Evolutionary conservation across 2,797 vertebrate species (phyloP).

Genomic region (Falco columbarius): DNA sequence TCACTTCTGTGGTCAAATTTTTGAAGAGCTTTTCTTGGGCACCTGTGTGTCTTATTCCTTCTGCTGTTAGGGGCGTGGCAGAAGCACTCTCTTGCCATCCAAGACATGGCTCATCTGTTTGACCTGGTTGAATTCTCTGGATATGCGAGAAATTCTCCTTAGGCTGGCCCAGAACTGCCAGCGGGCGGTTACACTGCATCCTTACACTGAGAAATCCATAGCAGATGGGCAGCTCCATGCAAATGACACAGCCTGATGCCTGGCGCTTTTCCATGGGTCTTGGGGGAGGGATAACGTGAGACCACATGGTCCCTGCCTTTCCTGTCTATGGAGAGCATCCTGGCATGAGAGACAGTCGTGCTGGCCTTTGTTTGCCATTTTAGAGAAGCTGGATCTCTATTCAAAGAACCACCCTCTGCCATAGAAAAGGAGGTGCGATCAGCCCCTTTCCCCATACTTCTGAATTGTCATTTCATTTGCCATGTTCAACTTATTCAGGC

Average conservation of each 20-base stretch:
- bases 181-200: not conserved
- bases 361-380: not conserved
- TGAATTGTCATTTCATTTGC: not conserved
- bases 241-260: not conserved
- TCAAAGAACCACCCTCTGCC: not conserved
- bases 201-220: not conserved
- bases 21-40: not conserved
- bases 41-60: not conserved
- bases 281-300: not conserved
- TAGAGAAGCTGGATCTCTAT: not conserved
- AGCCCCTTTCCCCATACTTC: not conserved
- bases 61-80: not conserved
- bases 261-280: not conserved
- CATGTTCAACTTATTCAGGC: not conserved
- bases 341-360: rapidly evolving
- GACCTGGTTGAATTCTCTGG: not conserved
- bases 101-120: not conserved
- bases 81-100: not conserved
- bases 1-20: not conserved
- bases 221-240: not conserved
- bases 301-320: not conserved
- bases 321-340: not conserved
- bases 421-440: not conserved
- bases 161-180: not conserved
- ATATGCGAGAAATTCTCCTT: not conserved